Conservation (phyloP, 2,113 vertebrate species). For the Coptodon rendalli region DNA sequence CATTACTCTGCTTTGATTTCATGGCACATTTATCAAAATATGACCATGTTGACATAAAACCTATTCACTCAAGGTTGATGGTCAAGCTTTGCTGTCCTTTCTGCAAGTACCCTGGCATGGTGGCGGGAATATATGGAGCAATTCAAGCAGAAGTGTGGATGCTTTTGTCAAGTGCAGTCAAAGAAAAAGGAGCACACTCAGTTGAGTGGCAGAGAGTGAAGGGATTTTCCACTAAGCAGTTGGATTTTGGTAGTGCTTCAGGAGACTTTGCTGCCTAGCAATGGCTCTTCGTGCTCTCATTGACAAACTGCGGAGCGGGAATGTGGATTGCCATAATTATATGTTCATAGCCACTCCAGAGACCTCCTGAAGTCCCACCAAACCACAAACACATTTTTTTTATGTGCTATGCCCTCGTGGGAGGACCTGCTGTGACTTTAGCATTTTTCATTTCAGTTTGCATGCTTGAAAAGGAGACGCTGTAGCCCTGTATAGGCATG, state of each 20-base stretch:
- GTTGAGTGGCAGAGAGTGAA: background rate
- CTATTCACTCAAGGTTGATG: background rate
- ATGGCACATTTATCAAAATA: background rate
- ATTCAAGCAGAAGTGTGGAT: background rate
- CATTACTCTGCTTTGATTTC: background rate
- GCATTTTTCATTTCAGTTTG: slow-evolving; percentile 10
- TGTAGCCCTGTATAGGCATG: background rate
- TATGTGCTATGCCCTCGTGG: background rate
- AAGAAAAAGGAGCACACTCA: background rate
- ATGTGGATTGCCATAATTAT: slow-evolving; percentile 41
- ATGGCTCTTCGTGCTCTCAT: slow-evolving; percentile 8
- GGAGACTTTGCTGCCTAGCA: background rate
- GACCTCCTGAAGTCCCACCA: background rate
- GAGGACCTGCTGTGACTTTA: background rate
- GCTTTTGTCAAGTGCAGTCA: background rate
- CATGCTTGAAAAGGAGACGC: background rate
- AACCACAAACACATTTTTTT: slow-evolving; percentile 25
- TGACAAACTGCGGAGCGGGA: slow-evolving; percentile 2
- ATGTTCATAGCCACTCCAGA: slow-evolving; percentile 3
- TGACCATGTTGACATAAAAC: background rate
- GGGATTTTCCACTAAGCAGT: slow-evolving; percentile 18
- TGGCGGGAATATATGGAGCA: background rate
- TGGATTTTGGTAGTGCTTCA: slow-evolving; percentile 2
- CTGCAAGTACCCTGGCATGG: background rate
- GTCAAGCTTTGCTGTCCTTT: background rate